phyloP scores from a whole-genome alignment of 2,797 vertebrate species.

The Ptychadena robeensis region DNA sequence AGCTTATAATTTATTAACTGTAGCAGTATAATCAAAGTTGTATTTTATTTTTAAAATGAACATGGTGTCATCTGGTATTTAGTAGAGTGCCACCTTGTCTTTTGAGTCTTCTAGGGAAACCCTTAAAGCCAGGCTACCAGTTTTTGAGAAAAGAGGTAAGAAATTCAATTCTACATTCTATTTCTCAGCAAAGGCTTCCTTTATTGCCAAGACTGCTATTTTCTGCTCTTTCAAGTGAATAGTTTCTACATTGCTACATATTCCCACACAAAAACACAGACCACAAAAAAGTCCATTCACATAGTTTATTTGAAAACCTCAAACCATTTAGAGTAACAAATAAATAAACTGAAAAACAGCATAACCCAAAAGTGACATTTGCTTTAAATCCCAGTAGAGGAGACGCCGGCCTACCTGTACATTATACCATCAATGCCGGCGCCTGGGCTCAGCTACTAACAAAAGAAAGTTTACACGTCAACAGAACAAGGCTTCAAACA shows the following conservation, averaged over 20 bases:
- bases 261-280: background rate
- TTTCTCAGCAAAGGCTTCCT: background rate
- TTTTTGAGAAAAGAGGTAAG: background rate
- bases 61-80: no score
- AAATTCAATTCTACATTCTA: no score
- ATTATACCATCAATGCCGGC: background rate
- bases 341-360: slow-evolving; percentile 51
- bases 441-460: background rate
- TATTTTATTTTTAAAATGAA: no score
- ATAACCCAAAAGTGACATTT: slow-evolving; percentile 51
- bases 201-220: background rate
- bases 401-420: background rate
- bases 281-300: slow-evolving; percentile 34
- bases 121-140: background rate
- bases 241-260: background rate
- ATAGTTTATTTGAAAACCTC: slow-evolving; percentile 59
- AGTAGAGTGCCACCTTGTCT: no score
- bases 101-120: background rate
- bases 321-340: slow-evolving; percentile 60
- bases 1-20: no score
- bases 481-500: slow-evolving; percentile 8
- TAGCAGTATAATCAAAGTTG: no score
- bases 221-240: background rate
- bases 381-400: slow-evolving; percentile 30
- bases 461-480: slow-evolving; percentile 20